Conservation (phyloP, 2,113 vertebrate genomes). For the Equus quagga region DNA sequence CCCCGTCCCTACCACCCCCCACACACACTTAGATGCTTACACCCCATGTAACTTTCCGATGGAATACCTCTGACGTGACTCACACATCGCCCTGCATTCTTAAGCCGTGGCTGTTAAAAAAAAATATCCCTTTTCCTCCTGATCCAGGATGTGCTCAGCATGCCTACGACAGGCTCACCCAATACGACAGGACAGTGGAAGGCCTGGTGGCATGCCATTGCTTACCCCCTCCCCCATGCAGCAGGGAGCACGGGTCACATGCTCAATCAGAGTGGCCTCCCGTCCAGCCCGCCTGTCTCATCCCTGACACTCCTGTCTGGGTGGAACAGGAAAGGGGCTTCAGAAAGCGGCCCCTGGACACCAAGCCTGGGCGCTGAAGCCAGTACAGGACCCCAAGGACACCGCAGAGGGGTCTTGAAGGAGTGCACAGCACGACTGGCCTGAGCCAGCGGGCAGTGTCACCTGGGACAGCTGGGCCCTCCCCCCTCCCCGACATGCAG, state of each 20-base stretch:
- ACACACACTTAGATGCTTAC: background rate
- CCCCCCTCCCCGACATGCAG: rapidly evolving
- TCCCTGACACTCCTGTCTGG: too few relatives aligned
- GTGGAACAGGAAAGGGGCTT: background rate
- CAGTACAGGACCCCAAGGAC: background rate
- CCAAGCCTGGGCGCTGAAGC: background rate
- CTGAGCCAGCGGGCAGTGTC: rapidly evolving
- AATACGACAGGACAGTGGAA: rapidly evolving
- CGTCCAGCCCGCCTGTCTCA: background rate
- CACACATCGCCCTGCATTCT: background rate
- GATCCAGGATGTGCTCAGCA: too few relatives aligned
- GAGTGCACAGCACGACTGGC: rapidly evolving
- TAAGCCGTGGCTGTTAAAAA: background rate
- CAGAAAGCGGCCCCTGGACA: background rate
- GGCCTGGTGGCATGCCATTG: rapidly evolving
- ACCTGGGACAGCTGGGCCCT: background rate
- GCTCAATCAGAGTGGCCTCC: background rate
- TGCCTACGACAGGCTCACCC: rapidly evolving
- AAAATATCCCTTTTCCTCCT: background rate
- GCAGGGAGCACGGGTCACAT: background rate
- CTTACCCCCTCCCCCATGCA: rapidly evolving
- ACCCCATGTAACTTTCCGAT: background rate
- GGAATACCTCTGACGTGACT: background rate
- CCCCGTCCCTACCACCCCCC: rapidly evolving
- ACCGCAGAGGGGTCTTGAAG: rapidly evolving